These are phyloP conservation scores for Drosophila yooni DNA, from an alignment of 2,888 invertebrate genomes.

Conservation along the genomic window DNA sequence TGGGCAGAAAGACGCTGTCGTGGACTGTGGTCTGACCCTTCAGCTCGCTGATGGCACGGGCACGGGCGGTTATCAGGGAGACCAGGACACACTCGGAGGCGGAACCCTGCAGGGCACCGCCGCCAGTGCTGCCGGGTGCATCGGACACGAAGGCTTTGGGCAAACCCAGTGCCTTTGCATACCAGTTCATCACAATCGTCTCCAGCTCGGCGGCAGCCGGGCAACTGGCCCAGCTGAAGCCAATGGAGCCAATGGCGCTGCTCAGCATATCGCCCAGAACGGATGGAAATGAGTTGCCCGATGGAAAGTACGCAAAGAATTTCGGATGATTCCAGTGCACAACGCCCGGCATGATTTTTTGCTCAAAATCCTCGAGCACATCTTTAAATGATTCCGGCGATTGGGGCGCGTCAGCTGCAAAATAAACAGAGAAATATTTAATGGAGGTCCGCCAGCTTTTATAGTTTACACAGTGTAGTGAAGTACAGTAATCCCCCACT, in stretches of 20 bases:
- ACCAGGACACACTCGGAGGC: conserved; percentile 94
- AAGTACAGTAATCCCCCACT: not conserved
- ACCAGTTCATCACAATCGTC: conserved; percentile 93
- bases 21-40: conserved; percentile 86
- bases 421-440: conserved; percentile 43
- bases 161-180: conserved; percentile 90
- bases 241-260: conserved; percentile 94
- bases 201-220: conserved; percentile 95
- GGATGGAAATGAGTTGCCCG: conserved; percentile 96
- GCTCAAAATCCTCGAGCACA: conserved; percentile 91
- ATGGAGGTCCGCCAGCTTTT: conserved; percentile 11
- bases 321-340: conserved; percentile 97
- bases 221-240: conserved; percentile 96
- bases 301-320: conserved; percentile 97
- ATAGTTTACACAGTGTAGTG: not conserved
- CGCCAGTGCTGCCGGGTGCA: conserved; percentile 87
- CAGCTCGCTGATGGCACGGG: conserved; percentile 89
- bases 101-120: conserved; percentile 93
- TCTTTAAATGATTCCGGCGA: conserved; percentile 90
- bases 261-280: conserved; percentile 95
- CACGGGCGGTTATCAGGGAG: conserved; percentile 91
- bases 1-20: conserved; percentile 91
- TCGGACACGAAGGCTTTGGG: conserved; percentile 88
- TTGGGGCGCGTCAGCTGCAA: conserved; percentile 88
- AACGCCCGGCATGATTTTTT: conserved; percentile 92